Evolutionary conservation across 2,113 vertebrate species (phyloP), one percentile per base, ranked within the genome.

Genomic region (Hypocryptadius cinnamomeus): DNA sequence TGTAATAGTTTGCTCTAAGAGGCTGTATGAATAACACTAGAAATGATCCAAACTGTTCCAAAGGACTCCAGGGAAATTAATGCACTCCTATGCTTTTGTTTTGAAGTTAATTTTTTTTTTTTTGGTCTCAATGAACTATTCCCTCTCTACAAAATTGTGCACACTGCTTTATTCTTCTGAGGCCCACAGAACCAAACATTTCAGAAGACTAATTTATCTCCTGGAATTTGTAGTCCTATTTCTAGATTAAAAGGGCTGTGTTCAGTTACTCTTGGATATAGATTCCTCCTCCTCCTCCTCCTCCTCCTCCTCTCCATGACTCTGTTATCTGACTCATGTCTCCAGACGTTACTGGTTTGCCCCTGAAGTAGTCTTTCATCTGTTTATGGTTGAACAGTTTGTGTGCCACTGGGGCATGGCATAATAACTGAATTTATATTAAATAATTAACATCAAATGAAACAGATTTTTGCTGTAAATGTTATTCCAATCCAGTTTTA

Each of bases 381-480:
- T 93, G 85, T 91, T 96, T 81, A 81, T 94, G 90, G 87, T 23
- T 95, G 95, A 96, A 86, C 87, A 92, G 92, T 96, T 91, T 95
- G 85, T 88, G 76, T 91, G 87, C 87, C 91, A 68, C 83, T 37
- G 57, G 94, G 85, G 87, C 87, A 94, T 27, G 56, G 79, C 79
- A 85, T 83, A 83, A 91, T 80, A 94, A 94, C 89, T 60, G 85
- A 73, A 94, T 94, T 96, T 92, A 76, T 88, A 90, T 90, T 82
- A 92, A 96, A 91, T 91, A 95, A 94, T 94, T 95, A 96, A 80
- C 89, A 91, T 80, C 82, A 88, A 96, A 84, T 54, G 56, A 88
- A 95, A 86, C 40, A 56, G 81, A 84, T 92, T 95, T 78, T 78
- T 64, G 18, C 72, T 31, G 28, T 27, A 88, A 90, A 79, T 79